A percentile compares a stretch with the other conserved stretches of the same genome.
These are phyloP conservation scores for Athalia cordata DNA, from an alignment of 2,888 invertebrate genomes.

Conservation along the genomic window DNA sequence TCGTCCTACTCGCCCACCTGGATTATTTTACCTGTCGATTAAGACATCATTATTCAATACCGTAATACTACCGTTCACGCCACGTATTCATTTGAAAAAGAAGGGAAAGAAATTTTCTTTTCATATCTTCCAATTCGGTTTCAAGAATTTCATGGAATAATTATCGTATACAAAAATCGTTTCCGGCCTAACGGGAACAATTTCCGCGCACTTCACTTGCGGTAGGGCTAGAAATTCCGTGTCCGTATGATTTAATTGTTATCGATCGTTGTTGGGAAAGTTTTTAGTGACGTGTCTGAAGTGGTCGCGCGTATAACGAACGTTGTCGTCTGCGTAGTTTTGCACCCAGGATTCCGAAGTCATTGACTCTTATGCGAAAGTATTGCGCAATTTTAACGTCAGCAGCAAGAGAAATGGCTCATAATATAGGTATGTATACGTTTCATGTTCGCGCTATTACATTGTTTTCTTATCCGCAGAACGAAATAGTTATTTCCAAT, in stretches of 20 bases:
- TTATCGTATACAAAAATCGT: not conserved
- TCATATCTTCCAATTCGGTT: too few relatives aligned
- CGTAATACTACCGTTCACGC: too few relatives aligned
- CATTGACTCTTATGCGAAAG: slow-evolving; percentile 33
- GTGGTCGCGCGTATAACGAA: not conserved
- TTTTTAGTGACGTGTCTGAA: slow-evolving; percentile 1
- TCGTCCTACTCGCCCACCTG: not conserved
- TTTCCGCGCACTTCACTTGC: too few relatives aligned
- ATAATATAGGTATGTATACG: too few relatives aligned
- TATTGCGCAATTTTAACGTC: slow-evolving; percentile 35
- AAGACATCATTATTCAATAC: too few relatives aligned
- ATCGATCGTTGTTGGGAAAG: slow-evolving; percentile 18
- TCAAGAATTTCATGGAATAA: too few relatives aligned
- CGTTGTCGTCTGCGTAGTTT: not conserved
- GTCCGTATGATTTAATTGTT: slow-evolving; percentile 10
- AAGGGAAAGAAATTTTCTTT: too few relatives aligned
- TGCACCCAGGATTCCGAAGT: slow-evolving; percentile 20
- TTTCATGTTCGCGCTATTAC: too few relatives aligned
- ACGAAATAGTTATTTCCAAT: too few relatives aligned
- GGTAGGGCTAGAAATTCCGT: not conserved
- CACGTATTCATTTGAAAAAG: too few relatives aligned
- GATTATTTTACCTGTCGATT: not conserved
- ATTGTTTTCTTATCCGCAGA: too few relatives aligned
- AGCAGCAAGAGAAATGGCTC: not conserved
- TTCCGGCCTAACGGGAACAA: not conserved